A percentile compares a stretch with the other conserved stretches of the same genome.
phyloP scores from a whole-genome alignment of 2,797 vertebrate species.

The Bryconaethiops microstoma region DNA sequence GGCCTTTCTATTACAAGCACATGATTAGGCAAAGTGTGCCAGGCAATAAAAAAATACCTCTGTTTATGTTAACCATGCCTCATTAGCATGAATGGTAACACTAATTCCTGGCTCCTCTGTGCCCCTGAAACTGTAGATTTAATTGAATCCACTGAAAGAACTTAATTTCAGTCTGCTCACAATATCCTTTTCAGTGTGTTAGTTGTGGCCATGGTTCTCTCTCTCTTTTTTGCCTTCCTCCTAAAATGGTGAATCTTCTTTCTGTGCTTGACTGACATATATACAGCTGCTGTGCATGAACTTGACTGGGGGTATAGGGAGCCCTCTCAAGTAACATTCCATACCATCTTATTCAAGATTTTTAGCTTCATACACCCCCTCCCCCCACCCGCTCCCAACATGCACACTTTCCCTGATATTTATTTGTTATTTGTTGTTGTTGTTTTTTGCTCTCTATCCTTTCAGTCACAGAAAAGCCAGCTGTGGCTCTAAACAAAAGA shows the following conservation, averaged over 20 bases:
- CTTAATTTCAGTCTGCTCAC: constrained; percentile 69
- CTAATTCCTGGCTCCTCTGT: constrained; percentile 74
- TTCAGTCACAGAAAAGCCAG: constrained; percentile 17
- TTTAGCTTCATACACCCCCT: constrained; percentile 48
- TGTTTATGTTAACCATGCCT: constrained; percentile 77
- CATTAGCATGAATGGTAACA: constrained; percentile 79
- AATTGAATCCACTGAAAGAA: constrained; percentile 75
- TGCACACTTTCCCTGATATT: constrained; percentile 39
- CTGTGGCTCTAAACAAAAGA: constrained; percentile 26
- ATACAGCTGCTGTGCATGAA: constrained; percentile 82
- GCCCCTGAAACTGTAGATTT: constrained; percentile 76
- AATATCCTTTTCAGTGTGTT: constrained; percentile 67
- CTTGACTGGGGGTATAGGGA: constrained; percentile 66
- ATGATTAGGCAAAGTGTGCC: constrained; percentile 78
- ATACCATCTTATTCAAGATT: constrained; percentile 53
- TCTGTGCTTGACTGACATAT: constrained; percentile 80
- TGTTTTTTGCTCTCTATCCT: constrained; percentile 40
- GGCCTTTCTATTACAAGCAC: constrained; percentile 75
- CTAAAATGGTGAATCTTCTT: constrained; percentile 71
- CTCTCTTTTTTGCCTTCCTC: constrained; percentile 33
- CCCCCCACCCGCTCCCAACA: constrained; percentile 51
- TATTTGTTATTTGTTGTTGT: constrained; percentile 62
- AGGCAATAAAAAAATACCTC: constrained; percentile 78
- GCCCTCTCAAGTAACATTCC: constrained; percentile 54
- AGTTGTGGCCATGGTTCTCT: constrained; percentile 62